phyloP scores from a whole-genome alignment of 2,888 invertebrate species.

The Trissoscelio sp. region DNA sequence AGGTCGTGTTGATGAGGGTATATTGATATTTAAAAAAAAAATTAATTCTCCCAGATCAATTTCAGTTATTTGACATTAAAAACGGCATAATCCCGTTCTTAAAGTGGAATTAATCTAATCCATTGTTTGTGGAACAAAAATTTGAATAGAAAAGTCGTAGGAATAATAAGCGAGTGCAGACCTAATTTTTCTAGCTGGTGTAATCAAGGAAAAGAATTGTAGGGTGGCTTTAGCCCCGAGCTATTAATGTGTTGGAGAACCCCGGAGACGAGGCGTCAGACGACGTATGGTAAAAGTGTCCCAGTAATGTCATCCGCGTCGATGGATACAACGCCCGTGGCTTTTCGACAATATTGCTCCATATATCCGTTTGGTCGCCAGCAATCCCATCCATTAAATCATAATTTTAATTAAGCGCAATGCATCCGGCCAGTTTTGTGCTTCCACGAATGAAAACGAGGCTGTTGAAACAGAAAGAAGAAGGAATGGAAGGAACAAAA shows the following conservation, averaged over 20 bases:
- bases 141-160: too few relatives aligned
- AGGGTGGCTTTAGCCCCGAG: constrained; percentile 51
- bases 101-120: too few relatives aligned
- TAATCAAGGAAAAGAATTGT: constrained; percentile 62
- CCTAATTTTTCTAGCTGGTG: constrained; percentile 56
- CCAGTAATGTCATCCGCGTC: constrained; percentile 59
- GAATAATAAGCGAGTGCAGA: constrained; percentile 41
- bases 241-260: constrained; percentile 67
- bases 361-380: constrained; percentile 14
- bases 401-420: constrained; percentile 36
- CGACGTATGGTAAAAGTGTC: constrained; percentile 64
- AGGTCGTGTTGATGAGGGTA: too few relatives aligned
- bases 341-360: constrained; percentile 50
- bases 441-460: neutral
- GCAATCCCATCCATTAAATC: constrained; percentile 31
- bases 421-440: neutral
- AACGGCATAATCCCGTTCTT: too few relatives aligned
- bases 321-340: constrained; percentile 61
- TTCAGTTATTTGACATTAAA: too few relatives aligned
- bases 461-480: neutral
- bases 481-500: constrained; percentile 21
- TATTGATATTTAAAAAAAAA: too few relatives aligned
- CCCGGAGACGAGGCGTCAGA: constrained; percentile 63
- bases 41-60: too few relatives aligned
- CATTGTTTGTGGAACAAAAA: too few relatives aligned